phyloP scores from a whole-genome alignment of 2,113 vertebrate genomes.

The Saguinus midas region DNA sequence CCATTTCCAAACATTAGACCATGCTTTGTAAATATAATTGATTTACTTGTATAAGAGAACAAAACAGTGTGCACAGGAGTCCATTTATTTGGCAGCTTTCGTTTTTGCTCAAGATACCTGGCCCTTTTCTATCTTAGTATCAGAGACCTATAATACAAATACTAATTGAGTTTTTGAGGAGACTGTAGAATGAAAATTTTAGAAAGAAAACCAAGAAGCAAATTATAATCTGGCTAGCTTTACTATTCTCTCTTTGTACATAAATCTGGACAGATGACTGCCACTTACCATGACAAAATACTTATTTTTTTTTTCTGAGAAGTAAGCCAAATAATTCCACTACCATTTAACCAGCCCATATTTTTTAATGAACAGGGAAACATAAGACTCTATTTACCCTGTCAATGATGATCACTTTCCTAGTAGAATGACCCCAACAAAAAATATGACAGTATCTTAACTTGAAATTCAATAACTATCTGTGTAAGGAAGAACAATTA shows the following conservation, averaged over 20 bases:
- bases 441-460: slow-evolving; percentile 45
- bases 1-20: neutral
- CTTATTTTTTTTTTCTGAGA: neutral
- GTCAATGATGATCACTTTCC: neutral
- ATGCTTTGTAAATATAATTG: slow-evolving; percentile 22
- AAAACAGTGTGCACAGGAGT: neutral
- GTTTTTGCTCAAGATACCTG: neutral
- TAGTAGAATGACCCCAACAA: slow-evolving; percentile 18
- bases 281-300: neutral
- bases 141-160: neutral
- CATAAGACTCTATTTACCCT: neutral
- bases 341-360: slow-evolving; percentile 14
- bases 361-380: neutral
- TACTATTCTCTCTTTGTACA: neutral
- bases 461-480: slow-evolving; percentile 46
- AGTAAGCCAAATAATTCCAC: neutral
- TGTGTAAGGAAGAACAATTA: slow-evolving; percentile 62
- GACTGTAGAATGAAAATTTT: neutral
- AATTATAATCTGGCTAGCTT: neutral
- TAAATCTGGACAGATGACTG: neutral
- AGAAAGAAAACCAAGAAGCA: slow-evolving; percentile 3
- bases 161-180: neutral
- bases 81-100: neutral
- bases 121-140: neutral
- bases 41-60: neutral